Evolutionary conservation across 2,797 vertebrate species (phyloP), one percentile per base, ranked within the genome.

Genomic region (Gymnothorax javanicus): DNA sequence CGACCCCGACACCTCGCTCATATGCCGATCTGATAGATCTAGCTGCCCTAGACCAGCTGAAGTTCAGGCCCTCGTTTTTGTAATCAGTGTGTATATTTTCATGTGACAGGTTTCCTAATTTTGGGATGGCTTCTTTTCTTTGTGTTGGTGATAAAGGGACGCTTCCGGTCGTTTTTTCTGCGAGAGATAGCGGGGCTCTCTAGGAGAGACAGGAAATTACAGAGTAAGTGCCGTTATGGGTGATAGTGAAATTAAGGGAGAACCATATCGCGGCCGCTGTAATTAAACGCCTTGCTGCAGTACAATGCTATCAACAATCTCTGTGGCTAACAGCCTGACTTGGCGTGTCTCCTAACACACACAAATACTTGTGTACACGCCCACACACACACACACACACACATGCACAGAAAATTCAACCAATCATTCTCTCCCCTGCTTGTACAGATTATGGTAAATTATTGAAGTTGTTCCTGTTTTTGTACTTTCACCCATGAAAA

Each of bases 201-300:
- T 91, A 92, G 92, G 93, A 92, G 92, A 94, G 93, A 93, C 95
- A 96, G 95, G 94, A 96, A 95, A 96, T 96, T 96, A 94, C 93
- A 92, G 92, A 93, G 93, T 94, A 95, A 96, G 95, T 95, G 94
- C 93, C 92, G 93, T 88, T 92, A 92, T 92, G 92, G 94, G 94
- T 93, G 94, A 95, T 95, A 95, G 92, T 93, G 90, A 94, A 94
- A 95, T 95, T 94, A 94, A 94, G 93, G 91, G 90, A 90, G 90
- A 93, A 90, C 89, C 91, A 89, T 92, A 94, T 94, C 92, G 90
- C 91, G 82, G 75, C 58, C 88, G 91, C 93, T 95, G 93, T 95
- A 95, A 96, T 95, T 95, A 95, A 94, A 92, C 89, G 93, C 91
- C 91, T 92, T 91, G 87, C 89, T 93, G 89, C 90, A 85, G 75